Conservation (phyloP, 2,797 vertebrate species). For the Florisuga fusca region DNA sequence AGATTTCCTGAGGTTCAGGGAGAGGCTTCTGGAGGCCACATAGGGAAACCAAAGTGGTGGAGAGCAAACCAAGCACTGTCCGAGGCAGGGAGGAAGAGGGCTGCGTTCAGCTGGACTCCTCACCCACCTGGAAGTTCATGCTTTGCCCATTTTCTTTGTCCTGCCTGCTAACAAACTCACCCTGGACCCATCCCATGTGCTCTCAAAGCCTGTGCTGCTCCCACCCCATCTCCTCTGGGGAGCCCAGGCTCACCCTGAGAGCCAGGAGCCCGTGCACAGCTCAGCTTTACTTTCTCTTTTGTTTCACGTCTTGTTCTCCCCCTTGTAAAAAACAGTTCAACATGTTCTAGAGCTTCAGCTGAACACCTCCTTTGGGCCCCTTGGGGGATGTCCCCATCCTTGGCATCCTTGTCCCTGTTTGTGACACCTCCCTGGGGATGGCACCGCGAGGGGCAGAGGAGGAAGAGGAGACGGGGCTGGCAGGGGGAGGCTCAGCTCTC, state of each 20-base stretch:
- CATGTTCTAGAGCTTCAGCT: neutral
- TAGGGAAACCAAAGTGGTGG: neutral
- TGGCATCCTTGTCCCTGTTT: no score
- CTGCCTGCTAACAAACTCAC: neutral
- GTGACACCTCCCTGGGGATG: neutral
- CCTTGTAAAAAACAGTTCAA: neutral
- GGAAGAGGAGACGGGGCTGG: rapidly evolving
- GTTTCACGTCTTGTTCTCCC: rapidly evolving
- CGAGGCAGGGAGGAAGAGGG: neutral
- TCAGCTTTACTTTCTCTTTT: no score
- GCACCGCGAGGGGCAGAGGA: neutral
- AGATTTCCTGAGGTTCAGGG: neutral
- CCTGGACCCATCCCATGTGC: rapidly evolving
- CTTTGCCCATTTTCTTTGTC: neutral
- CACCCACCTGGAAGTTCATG: rapidly evolving
- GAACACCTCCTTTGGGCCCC: neutral
- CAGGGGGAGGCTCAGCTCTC: neutral
- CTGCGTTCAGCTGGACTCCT: neutral
- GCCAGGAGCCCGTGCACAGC: rapidly evolving
- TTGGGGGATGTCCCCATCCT: neutral
- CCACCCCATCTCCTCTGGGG: neutral
- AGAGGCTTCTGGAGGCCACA: neutral
- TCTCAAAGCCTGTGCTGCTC: no score
- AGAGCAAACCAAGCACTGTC: neutral
- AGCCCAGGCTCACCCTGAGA: neutral